Evolutionary conservation across 2,888 invertebrate species (phyloP).

Genomic region (Oxycera nigricornis): DNA sequence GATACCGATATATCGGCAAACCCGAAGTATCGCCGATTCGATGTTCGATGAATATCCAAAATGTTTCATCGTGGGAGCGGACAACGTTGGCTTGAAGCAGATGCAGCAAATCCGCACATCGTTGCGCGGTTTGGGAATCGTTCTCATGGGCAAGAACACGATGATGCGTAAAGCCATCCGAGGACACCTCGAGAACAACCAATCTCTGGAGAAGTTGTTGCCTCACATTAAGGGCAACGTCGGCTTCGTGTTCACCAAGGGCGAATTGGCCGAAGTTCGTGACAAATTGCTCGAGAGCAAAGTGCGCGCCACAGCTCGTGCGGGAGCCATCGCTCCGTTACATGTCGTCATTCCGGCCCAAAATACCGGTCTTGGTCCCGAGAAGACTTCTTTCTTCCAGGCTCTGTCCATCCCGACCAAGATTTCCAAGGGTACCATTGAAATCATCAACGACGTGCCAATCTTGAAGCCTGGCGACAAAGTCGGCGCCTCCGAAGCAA

Average conservation of each 20-base stretch:
- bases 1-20: too few species aligned
- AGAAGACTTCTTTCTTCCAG: conserved; percentile 99
- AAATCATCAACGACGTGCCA: conserved; percentile 97
- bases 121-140: conserved; percentile 86
- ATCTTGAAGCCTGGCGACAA: conserved; percentile 94
- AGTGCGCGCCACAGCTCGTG: conserved; percentile 96
- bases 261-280: conserved; percentile 89
- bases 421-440: conserved; percentile 99
- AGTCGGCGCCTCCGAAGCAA: conserved; percentile 98
- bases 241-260: conserved; percentile 98
- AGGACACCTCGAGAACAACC: conserved; percentile 94
- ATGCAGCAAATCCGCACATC: conserved; percentile 99
- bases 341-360: conserved; percentile 98
- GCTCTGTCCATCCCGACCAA: conserved; percentile 99
- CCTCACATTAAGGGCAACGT: conserved; percentile 97
- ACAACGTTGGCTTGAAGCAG: conserved; percentile 99
- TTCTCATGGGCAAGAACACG: conserved; percentile 99
- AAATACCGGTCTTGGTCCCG: conserved; percentile 97
- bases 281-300: conserved; percentile 95
- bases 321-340: conserved; percentile 95
- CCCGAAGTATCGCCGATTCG: too few species aligned
- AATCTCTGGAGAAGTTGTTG: conserved; percentile 89
- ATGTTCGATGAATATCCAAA: conserved; percentile 97
- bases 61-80: conserved; percentile 99
- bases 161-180: conserved; percentile 99